A percentile compares a stretch with the other conserved stretches of the same genome.
phyloP scores from a whole-genome alignment of 2,113 vertebrate species.

The Engystomops pustulosus region DNA sequence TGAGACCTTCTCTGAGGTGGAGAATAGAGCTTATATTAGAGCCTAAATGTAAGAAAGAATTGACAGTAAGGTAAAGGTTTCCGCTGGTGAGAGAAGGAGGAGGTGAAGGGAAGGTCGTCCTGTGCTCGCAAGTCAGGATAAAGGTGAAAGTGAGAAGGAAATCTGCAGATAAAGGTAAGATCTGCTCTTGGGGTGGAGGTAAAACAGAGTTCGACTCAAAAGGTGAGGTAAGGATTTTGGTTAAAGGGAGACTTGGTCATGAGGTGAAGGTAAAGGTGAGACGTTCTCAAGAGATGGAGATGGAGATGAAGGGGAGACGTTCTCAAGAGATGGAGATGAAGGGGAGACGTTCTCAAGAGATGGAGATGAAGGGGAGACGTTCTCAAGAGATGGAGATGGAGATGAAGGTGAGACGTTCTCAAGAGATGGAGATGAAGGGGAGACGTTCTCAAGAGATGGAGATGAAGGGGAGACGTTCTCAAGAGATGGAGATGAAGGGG shows the following conservation, averaged over 20 bases:
- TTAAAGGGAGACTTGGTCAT: neutral
- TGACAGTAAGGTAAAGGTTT: neutral
- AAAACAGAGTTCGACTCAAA: neutral
- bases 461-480: no score
- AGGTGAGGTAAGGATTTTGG: neutral
- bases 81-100: neutral
- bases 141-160: neutral
- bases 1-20: neutral
- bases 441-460: neutral
- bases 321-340: no score
- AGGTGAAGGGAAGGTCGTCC: neutral
- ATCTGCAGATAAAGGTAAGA: neutral
- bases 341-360: neutral
- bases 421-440: neutral
- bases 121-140: no score
- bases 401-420: neutral
- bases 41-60: no score
- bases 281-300: neutral
- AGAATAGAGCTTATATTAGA: neutral
- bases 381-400: neutral
- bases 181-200: neutral
- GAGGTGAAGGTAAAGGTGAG: neutral
- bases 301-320: neutral
- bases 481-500: neutral
- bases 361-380: neutral